Evolutionary conservation across 1,140 invertebrate genomes (phyloP).

Genomic region (Microplitis mediator): DNA sequence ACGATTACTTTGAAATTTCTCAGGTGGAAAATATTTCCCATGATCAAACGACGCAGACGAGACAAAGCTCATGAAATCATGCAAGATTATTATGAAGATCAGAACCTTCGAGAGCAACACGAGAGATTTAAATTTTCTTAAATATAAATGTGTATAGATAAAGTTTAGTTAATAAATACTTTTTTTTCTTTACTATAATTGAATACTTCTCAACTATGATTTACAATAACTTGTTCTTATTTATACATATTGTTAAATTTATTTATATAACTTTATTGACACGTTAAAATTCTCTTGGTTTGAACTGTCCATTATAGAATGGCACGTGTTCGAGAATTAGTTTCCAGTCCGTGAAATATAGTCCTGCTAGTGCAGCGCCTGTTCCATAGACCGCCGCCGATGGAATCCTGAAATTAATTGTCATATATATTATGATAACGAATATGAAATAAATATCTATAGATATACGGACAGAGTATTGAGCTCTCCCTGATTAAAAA

Average conservation of each 20-base stretch:
- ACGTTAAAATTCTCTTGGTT: constrained; percentile 55
- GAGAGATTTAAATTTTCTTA: background rate
- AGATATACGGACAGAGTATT: background rate
- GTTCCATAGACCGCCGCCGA: constrained; percentile 69
- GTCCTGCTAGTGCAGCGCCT: constrained; percentile 61
- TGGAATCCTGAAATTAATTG: constrained; percentile 39
- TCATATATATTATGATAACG: background rate
- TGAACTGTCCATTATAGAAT: constrained; percentile 76
- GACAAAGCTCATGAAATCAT: no score
- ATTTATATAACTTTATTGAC: background rate
- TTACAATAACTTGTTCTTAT: constrained; percentile 19
- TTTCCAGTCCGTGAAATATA: constrained; percentile 83
- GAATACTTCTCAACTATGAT: background rate
- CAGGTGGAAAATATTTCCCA: no score
- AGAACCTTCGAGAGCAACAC: background rate
- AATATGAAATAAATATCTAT: background rate
- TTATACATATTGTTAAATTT: constrained; percentile 23
- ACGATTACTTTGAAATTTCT: no score
- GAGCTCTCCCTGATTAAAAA: background rate
- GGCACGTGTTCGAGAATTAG: constrained; percentile 73
- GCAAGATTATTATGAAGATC: background rate
- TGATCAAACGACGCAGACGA: no score
- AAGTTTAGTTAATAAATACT: background rate
- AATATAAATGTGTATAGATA: background rate
- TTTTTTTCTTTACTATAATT: background rate